Percentiles rank a stretch among this genome's conserved stretches.
These are phyloP conservation scores for Trididemnum clinides DNA, from an alignment of 23 tunicate genomes.

Conservation along the genomic window DNA sequence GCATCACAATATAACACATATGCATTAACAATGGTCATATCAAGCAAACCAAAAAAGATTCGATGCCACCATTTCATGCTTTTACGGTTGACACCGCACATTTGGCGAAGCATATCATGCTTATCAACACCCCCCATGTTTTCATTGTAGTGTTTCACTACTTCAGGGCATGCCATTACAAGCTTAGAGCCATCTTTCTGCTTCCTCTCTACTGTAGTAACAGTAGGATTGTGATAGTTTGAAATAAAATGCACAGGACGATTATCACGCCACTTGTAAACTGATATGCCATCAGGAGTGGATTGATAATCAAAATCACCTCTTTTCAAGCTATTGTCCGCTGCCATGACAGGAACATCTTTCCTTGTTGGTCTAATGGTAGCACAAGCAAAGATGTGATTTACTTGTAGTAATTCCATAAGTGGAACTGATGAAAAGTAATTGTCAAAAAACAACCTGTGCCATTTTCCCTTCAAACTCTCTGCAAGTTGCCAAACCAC, in stretches of 20 bases:
- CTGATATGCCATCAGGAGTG: background rate
- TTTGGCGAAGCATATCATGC: background rate
- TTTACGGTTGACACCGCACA: conserved; percentile 3
- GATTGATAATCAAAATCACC: conserved; percentile 13
- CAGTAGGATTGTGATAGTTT: background rate
- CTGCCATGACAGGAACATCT: background rate
- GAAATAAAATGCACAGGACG: conserved; percentile 33
- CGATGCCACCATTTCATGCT: conserved; percentile 21
- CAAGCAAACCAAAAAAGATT: conserved; percentile 21
- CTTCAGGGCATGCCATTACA: background rate
- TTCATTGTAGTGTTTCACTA: conserved; percentile 8
- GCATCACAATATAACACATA: background rate
- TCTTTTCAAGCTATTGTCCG: background rate
- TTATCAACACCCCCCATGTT: conserved; percentile 24
- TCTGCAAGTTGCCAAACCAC: background rate
- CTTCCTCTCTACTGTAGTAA: background rate
- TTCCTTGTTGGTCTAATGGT: conserved; percentile 12
- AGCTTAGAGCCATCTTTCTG: background rate
- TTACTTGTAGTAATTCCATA: background rate
- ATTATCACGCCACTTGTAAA: conserved; percentile 10
- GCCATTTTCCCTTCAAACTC: background rate
- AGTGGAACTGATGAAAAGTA: background rate
- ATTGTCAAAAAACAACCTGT: conserved; percentile 25
- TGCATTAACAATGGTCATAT: background rate
- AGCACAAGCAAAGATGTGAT: conserved; percentile 19